These are phyloP conservation scores for Pomacea maculata DNA, from an alignment of 1,140 invertebrate genomes.

Conservation along the genomic window DNA sequence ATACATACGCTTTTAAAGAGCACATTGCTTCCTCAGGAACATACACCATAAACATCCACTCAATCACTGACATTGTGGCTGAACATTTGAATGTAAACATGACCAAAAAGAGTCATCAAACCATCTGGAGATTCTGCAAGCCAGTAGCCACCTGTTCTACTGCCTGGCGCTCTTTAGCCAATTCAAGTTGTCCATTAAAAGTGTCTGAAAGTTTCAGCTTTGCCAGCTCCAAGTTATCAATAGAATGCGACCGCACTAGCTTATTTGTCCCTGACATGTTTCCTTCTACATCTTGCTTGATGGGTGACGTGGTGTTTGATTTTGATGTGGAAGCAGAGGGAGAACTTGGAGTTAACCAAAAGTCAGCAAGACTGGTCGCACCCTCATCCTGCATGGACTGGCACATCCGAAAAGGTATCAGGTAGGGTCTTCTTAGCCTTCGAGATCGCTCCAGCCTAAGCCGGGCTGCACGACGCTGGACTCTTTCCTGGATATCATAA, in stretches of 20 bases:
- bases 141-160: slow-evolving; percentile 48
- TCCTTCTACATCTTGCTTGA: slow-evolving; percentile 35
- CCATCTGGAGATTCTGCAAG: slow-evolving; percentile 50
- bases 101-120: not conserved
- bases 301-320: slow-evolving; percentile 51
- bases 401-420: slow-evolving; percentile 53
- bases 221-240: slow-evolving; percentile 56
- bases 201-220: slow-evolving; percentile 42
- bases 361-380: not conserved
- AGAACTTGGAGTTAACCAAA: slow-evolving; percentile 2
- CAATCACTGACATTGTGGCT: too few relatives aligned
- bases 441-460: slow-evolving; percentile 34
- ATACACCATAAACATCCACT: too few relatives aligned
- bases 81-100: too few relatives aligned
- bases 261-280: slow-evolving; percentile 16
- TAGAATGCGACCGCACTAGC: slow-evolving; percentile 48
- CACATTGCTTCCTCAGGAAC: too few relatives aligned
- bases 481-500: slow-evolving; percentile 13
- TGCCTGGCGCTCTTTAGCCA: slow-evolving; percentile 36
- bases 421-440: slow-evolving; percentile 53
- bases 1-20: not conserved
- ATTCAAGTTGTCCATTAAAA: slow-evolving; percentile 28
- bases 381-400: slow-evolving; percentile 44
- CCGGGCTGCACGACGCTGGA: slow-evolving; percentile 30
- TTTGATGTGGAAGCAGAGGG: slow-evolving; percentile 32